Evolutionary conservation across 2,113 vertebrate genomes (phyloP).

Genomic region (Perognathus longimembris): DNA sequence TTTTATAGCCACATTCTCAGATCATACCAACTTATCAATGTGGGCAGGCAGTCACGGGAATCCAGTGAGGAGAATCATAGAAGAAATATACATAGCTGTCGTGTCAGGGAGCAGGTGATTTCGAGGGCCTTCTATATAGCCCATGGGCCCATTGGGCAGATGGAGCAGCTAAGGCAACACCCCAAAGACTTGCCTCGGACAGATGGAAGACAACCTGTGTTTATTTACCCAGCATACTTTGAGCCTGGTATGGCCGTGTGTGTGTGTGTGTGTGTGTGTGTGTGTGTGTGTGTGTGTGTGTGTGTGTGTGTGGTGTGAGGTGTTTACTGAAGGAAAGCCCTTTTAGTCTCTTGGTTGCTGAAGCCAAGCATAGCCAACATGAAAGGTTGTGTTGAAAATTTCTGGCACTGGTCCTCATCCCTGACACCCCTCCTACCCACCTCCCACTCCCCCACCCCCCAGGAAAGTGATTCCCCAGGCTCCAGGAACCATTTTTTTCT

Average conservation of each 20-base stretch:
- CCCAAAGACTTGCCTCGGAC: background rate
- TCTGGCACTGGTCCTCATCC: background rate
- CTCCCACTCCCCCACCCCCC: background rate
- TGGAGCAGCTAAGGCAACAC: background rate
- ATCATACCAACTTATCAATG: too few relatives aligned
- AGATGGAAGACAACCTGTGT: background rate
- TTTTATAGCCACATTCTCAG: too few relatives aligned
- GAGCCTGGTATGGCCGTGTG: background rate
- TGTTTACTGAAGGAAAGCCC: background rate
- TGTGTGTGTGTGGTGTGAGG: background rate
- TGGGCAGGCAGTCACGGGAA: too few relatives aligned
- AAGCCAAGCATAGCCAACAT: rapidly evolving
- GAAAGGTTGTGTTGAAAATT: rapidly evolving
- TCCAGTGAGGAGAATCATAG: too few relatives aligned
- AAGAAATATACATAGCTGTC: too few relatives aligned
- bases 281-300: background rate
- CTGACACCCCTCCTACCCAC: background rate
- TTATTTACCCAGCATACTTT: rapidly evolving
- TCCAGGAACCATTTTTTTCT: background rate
- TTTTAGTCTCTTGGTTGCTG: background rate
- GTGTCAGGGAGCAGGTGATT: too few relatives aligned
- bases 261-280: background rate
- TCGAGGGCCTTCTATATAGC: too few relatives aligned
- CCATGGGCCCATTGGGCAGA: background rate
- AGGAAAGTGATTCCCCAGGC: slow-evolving; percentile 21